Evolutionary conservation across 2,797 vertebrate species (phyloP), one percentile per base, ranked within the genome.

Genomic region (Pterois miles): DNA sequence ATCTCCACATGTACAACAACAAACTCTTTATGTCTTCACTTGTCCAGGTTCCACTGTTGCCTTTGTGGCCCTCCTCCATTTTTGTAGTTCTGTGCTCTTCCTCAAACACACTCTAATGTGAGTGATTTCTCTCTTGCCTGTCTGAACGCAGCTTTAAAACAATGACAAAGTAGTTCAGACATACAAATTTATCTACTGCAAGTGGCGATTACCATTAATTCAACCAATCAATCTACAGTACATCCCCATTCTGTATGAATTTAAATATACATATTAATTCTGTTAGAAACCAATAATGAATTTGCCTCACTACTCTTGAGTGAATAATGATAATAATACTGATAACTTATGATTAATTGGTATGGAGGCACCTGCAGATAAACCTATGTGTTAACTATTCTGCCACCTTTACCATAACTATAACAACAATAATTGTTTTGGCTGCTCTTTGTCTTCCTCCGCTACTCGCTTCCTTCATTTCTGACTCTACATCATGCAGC

Each of bases 391-490:
- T 71, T 66, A 29, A 72, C 40, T 36, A 9, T 56, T 63, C 65
- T 69, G 11, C 50, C 43, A 62, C 31, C 33, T 20, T 36, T 54
- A 56, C 4, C 3, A 1, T 40, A 65, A 53, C 8, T 62, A 57
- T 1, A 20, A 71, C 22, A 76, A 43, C 40, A 65, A 70, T 79
- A 5, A 34, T 46, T 20, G 69, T 25, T 52, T 65, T 25, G 53
- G 10, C 22, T 71, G 64, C 53, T 58, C 11, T 52, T 65, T 2
- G 84, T 86, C 83, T 85, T 88, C 85, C 60, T 71, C 33, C 16
- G 9, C 33, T 33, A 31, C 54, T 58, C 48, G 8, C 65, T 62
- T 76, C 65, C 50, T 56, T 29, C 34, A 40, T 11, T 52, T 71
- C 23, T 53, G 34, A 43, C 16, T 53, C 59, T 27, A 13, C 53